Conservation (phyloP, 2,797 vertebrate species). For the Myotis pilosus region DNA sequence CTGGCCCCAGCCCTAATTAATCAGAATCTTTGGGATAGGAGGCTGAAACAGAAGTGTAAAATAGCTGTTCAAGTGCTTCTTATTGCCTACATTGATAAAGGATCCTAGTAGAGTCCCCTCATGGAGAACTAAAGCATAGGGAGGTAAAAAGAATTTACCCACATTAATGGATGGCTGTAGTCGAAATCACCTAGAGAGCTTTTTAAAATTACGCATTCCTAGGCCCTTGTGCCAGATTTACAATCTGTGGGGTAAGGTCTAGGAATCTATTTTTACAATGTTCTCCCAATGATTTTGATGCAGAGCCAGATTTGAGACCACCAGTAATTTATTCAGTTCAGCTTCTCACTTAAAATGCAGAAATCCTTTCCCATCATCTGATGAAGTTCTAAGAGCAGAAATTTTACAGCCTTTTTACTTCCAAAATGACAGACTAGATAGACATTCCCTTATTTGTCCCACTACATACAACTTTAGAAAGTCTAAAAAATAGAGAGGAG, state of each 20-base stretch:
- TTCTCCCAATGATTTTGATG: background rate
- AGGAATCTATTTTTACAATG: conserved; percentile 25
- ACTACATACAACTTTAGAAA: background rate
- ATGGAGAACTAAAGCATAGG: background rate
- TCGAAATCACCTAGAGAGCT: background rate
- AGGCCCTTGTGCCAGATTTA: background rate
- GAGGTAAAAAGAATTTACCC: background rate
- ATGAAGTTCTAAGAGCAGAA: background rate
- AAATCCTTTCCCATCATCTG: background rate
- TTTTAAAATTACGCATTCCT: background rate
- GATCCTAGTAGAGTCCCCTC: background rate
- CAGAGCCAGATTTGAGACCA: background rate
- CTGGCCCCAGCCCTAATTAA: background rate
- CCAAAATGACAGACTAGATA: background rate
- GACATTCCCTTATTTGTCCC: background rate
- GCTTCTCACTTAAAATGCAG: background rate
- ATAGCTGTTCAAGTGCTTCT: background rate
- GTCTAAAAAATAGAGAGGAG: background rate
- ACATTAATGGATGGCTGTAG: background rate
- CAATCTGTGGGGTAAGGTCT: background rate
- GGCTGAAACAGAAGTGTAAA: background rate
- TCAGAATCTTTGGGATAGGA: background rate
- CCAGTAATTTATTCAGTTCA: conserved; percentile 11
- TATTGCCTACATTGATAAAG: background rate
- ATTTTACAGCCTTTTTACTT: conserved; percentile 24